phyloP scores from a whole-genome alignment of 2,888 invertebrate species.

The Scaptomyza reducta region DNA sequence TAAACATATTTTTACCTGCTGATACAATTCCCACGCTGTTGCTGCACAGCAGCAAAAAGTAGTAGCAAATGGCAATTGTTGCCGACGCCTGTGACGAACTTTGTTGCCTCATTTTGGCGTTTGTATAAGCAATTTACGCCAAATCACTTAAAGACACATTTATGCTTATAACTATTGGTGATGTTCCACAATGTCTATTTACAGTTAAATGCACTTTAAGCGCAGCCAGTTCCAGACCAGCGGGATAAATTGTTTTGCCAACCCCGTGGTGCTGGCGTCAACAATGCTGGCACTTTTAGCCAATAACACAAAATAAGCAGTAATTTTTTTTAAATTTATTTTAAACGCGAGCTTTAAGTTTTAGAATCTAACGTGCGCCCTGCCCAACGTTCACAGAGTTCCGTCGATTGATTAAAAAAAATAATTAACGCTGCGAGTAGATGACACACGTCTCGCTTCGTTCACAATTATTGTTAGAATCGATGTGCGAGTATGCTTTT shows the following conservation, averaged over 20 bases:
- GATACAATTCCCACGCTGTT: conserved; percentile 61
- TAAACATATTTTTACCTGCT: conserved; percentile 58
- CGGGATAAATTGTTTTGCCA: conserved; percentile 41
- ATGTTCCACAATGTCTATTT: conserved; percentile 19
- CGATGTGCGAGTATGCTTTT: conserved; percentile 19
- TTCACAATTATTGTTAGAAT: conserved; percentile 35
- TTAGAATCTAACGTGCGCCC: conserved; percentile 16
- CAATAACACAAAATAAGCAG: conserved; percentile 6
- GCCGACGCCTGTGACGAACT: conserved; percentile 20
- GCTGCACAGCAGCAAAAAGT: conserved; percentile 65
- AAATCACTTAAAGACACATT: conserved; percentile 60
- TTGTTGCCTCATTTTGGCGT: conserved; percentile 55
- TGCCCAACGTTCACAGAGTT: conserved; percentile 24
- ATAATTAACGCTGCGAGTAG: conserved; percentile 62
- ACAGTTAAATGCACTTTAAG: conserved; percentile 37
- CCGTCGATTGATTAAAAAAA: conserved; percentile 41
- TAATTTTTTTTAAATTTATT: conserved; percentile 6
- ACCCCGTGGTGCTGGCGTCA: conserved; percentile 37
- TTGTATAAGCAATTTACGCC: conserved; percentile 29
- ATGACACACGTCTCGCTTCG: conserved; percentile 64
- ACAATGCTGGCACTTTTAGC: conserved; percentile 24
- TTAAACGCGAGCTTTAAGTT: conserved; percentile 6
- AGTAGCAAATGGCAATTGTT: conserved; percentile 46
- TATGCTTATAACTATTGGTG: conserved; percentile 29
- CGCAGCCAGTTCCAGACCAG: conserved; percentile 31